These are phyloP conservation scores for Pseudachorutes palmiensis DNA, from an alignment of 1,140 invertebrate genomes.

Conservation along the genomic window DNA sequence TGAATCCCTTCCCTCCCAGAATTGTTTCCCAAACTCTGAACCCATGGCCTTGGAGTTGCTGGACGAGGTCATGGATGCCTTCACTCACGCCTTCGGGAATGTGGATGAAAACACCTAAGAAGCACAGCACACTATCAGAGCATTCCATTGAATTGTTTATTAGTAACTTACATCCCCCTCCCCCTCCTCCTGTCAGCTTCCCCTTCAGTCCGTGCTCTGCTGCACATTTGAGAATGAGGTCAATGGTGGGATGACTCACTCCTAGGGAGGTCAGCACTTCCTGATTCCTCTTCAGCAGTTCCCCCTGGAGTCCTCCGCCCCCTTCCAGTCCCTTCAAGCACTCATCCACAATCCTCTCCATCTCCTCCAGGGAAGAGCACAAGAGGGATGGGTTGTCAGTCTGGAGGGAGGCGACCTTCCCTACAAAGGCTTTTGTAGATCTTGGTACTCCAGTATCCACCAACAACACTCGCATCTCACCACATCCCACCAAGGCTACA, in stretches of 20 bases:
- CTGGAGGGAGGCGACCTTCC: constrained; percentile 57
- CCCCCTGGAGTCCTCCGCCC: constrained; percentile 4
- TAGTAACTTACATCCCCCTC: constrained; percentile 78
- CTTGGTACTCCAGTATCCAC: constrained; percentile 75
- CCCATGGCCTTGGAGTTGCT: not conserved
- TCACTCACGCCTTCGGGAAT: constrained; percentile 37
- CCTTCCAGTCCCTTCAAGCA: constrained; percentile 44
- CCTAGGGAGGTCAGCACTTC: constrained; percentile 64
- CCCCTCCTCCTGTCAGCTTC: constrained; percentile 89
- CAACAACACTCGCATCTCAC: constrained; percentile 55
- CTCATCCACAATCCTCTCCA: constrained; percentile 53
- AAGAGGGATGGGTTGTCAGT: too few relatives aligned
- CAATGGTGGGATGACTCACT: constrained; percentile 77
- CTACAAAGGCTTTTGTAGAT: constrained; percentile 70
- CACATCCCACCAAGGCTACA: constrained; percentile 17
- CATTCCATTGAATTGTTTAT: too few relatives aligned
- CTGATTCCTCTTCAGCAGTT: constrained; percentile 78
- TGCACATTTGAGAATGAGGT: constrained; percentile 65
- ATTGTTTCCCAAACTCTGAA: constrained; percentile 23
- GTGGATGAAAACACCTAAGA: too few relatives aligned
- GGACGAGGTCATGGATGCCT: not conserved
- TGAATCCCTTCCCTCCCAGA: constrained; percentile 23
- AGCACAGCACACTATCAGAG: too few relatives aligned
- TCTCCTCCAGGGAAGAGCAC: constrained; percentile 60
- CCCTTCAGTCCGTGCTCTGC: constrained; percentile 58